Evolutionary conservation across 2,888 invertebrate species (phyloP).

Genomic region (Leucophenga montana): DNA sequence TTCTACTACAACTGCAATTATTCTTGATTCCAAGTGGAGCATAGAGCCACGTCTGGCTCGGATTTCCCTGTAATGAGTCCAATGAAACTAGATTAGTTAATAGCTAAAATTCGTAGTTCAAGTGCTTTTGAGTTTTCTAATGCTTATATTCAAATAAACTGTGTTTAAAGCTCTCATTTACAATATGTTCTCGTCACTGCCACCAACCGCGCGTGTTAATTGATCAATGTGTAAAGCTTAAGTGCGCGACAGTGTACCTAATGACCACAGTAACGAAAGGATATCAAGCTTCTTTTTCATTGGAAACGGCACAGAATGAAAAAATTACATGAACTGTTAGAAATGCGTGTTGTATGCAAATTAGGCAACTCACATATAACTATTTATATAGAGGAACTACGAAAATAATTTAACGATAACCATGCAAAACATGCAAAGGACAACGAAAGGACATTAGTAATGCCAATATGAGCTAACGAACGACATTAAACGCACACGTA

Average conservation of each 20-base stretch:
- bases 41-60: no score
- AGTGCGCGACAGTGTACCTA: conserved; percentile 19
- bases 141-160: neutral
- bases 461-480: conserved; percentile 15
- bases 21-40: no score
- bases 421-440: conserved; percentile 56
- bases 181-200: neutral
- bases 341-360: conserved; percentile 65
- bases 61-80: no score
- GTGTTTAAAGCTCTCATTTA: no score
- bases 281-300: neutral
- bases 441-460: conserved; percentile 56
- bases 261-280: conserved; percentile 4
- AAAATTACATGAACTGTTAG: conserved; percentile 56
- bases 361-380: conserved; percentile 49
- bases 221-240: conserved; percentile 15
- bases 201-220: conserved; percentile 10
- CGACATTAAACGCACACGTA: conserved; percentile 26
- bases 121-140: neutral
- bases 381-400: conserved; percentile 24
- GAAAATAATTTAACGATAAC: conserved; percentile 44
- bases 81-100: no score
- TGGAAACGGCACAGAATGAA: conserved; percentile 32
- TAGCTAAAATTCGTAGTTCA: neutral
- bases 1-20: no score